Evolutionary conservation across 2,797 vertebrate species (phyloP).

Genomic region (Sebastes iracundus): DNA sequence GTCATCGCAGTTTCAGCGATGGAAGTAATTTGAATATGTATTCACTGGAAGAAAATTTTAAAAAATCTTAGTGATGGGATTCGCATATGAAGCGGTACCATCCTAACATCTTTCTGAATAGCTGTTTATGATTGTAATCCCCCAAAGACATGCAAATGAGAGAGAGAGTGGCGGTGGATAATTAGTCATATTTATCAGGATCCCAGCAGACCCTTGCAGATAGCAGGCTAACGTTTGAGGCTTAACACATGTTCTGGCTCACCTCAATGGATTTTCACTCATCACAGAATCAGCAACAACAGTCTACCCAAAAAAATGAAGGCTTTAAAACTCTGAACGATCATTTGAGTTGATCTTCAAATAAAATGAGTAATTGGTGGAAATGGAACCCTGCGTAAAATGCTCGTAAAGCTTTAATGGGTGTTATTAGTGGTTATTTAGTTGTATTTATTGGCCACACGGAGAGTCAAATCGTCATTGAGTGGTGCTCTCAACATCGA

Average conservation of each 20-base stretch:
- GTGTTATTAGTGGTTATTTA: slow-evolving; percentile 51
- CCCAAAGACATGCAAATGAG: slow-evolving; percentile 71
- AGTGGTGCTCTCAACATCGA: slow-evolving; percentile 9
- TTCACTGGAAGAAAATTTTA: slow-evolving; percentile 11
- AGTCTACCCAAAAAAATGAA: background rate
- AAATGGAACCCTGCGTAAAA: slow-evolving; percentile 39
- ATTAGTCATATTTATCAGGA: slow-evolving; percentile 76
- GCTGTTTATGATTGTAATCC: slow-evolving; percentile 72
- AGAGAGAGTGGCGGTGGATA: slow-evolving; percentile 59
- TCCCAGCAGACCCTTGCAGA: slow-evolving; percentile 61
- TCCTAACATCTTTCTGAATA: slow-evolving; percentile 60
- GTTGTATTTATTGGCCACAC: slow-evolving; percentile 41
- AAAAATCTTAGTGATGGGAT: slow-evolving; percentile 27
- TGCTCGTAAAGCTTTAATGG: slow-evolving; percentile 55
- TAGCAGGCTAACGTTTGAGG: slow-evolving; percentile 52
- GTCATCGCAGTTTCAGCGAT: slow-evolving; percentile 1
- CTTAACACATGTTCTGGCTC: slow-evolving; percentile 59
- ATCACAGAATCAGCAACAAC: slow-evolving; percentile 26
- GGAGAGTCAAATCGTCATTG: slow-evolving; percentile 24
- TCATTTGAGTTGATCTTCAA: slow-evolving; percentile 41
- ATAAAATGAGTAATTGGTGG: slow-evolving; percentile 57
- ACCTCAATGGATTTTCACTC: slow-evolving; percentile 58
- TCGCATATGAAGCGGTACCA: slow-evolving; percentile 27
- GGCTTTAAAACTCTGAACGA: slow-evolving; percentile 13
- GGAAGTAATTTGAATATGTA: slow-evolving; percentile 25